Evolutionary conservation across 2,888 invertebrate genomes (phyloP), one percentile per base, ranked within the genome.

Genomic region (Actias luna): DNA sequence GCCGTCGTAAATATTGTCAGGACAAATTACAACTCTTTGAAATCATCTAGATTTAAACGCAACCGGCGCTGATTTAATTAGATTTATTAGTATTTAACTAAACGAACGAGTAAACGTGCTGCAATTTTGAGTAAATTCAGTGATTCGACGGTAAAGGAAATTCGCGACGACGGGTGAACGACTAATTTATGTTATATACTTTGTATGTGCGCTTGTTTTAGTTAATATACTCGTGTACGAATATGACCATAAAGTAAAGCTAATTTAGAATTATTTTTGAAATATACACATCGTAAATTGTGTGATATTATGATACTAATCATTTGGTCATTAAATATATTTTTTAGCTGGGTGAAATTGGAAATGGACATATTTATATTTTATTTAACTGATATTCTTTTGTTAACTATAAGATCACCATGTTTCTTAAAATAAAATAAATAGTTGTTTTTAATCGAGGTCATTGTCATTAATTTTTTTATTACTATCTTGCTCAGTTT

Each of bases 21-120:
- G 90, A 91, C 90, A 90, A 91, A 91, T 91, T 89, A 87, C 82
- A 80, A 84, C 79, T 84, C 86, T 88, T 88, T 89, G 88, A 89
- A 87, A 90, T 89, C 80, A 78, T 79, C 69, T 70, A 75, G 78
- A 78, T 80, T 78, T 82, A 80, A 77, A 77, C 72, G 68, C 72
- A 71, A 66, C 71, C 69, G 80, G 76, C 76, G 79, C 75, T 82
- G 83, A 81, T 82, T 87, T 81, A 78, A 86, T 87, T 78, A 78
- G 78, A 89, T 89, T 89, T 89, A 89, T 88, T 80, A 77, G 70
- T 75, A 72, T 80, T 78, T 74, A 79, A 81, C 68, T 72, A 76
- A 78, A 69, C 65, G 73, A 69, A 78, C 76, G 77, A 77, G 71
- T 80, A 67, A 81, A 76, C 69, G 72, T 7, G 65, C 64, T 68